phyloP scores from a whole-genome alignment of 2,888 invertebrate genomes.

The Dicranocentrus wangi region DNA sequence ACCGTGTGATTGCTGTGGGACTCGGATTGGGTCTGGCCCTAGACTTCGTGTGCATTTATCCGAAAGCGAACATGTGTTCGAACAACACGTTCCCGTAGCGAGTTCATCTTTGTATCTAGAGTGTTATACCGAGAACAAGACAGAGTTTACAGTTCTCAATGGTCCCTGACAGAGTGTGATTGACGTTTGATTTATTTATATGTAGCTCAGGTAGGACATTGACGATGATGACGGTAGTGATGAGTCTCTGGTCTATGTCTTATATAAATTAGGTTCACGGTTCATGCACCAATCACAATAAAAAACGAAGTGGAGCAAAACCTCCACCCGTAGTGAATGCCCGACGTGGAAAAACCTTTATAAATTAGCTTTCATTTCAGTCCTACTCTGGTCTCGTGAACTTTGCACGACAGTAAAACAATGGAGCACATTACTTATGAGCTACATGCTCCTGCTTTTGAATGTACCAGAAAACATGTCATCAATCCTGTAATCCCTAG shows the following conservation, averaged over 20 bases:
- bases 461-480: too few species aligned
- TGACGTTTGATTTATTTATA: slow-evolving; percentile 63
- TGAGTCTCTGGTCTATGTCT: slow-evolving; percentile 29
- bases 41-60: background rate
- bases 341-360: slow-evolving; percentile 36
- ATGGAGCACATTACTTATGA: too few species aligned
- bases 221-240: slow-evolving; percentile 24
- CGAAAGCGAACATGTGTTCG: slow-evolving; percentile 52
- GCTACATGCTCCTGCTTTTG: too few species aligned
- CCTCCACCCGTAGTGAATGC: background rate
- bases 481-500: too few species aligned
- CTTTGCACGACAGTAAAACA: too few species aligned
- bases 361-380: slow-evolving; percentile 60
- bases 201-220: slow-evolving; percentile 41
- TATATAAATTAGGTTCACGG: slow-evolving; percentile 43
- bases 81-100: background rate
- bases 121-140: slow-evolving; percentile 1
- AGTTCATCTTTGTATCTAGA: background rate
- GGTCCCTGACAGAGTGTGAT: slow-evolving; percentile 43
- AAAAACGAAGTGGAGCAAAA: background rate
- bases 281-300: background rate
- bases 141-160: too few species aligned
- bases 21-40: background rate
- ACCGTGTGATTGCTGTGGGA: slow-evolving; percentile 32
- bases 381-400: background rate